phyloP scores from a whole-genome alignment of 2,888 invertebrate genomes.

The Tetramorium bicarinatum region DNA sequence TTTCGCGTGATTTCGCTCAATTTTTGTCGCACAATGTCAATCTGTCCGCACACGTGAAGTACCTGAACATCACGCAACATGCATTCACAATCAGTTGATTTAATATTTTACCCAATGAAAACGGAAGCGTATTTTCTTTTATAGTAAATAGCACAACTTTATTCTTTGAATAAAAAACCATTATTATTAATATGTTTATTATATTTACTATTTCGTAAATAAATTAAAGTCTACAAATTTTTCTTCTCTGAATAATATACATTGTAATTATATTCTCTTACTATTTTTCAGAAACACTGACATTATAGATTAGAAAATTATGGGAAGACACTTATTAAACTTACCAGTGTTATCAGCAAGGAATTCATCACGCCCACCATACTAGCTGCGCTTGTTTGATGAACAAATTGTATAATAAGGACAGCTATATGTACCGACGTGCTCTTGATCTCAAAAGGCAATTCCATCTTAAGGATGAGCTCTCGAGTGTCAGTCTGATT shows the following conservation, averaged over 20 bases:
- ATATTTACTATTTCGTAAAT: not conserved
- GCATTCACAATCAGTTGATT: not conserved
- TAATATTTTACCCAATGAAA: not conserved
- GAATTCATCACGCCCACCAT: constrained; percentile 44
- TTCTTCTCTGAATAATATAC: too few relatives aligned
- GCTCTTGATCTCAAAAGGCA: constrained; percentile 53
- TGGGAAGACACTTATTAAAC: not conserved
- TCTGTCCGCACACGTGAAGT: constrained; percentile 62
- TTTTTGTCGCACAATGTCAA: constrained; percentile 58
- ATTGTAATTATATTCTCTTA: not conserved
- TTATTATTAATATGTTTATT: not conserved
- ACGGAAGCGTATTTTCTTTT: not conserved
- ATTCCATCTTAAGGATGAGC: constrained; percentile 62
- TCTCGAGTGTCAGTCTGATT: constrained; percentile 1
- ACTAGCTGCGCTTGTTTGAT: constrained; percentile 49
- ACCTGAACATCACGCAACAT: constrained; percentile 43
- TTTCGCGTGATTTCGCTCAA: constrained; percentile 6
- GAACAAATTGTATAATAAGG: constrained; percentile 54
- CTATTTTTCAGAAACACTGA: not conserved
- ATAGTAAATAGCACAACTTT: not conserved
- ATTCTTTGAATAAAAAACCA: constrained; percentile 1
- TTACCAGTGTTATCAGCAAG: constrained; percentile 62
- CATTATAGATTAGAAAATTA: not conserved
- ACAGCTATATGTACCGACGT: constrained; percentile 50
- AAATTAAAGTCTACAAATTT: not conserved